Evolutionary conservation across 2,888 invertebrate genomes (phyloP).

Genomic region (Trichogramma evanescens): DNA sequence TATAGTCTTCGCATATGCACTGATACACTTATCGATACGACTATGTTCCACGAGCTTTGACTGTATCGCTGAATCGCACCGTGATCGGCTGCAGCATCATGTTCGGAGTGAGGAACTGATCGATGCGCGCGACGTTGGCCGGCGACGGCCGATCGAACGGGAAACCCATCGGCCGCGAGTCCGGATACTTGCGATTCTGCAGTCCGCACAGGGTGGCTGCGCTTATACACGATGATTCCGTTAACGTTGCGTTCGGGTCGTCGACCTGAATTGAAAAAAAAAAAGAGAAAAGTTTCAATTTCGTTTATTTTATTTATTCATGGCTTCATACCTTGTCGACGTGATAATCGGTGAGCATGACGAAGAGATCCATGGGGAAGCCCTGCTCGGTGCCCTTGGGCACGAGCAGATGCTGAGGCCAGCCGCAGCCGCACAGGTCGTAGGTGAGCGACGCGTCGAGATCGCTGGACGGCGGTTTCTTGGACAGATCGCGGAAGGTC

Average conservation of each 20-base stretch:
- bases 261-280: background rate
- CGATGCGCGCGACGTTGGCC: conserved; percentile 53
- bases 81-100: conserved; percentile 62
- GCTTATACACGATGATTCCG: conserved; percentile 39
- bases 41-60: background rate
- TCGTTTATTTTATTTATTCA: no score
- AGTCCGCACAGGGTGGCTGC: conserved; percentile 74
- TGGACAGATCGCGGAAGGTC: conserved; percentile 68
- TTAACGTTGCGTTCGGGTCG: conserved; percentile 49
- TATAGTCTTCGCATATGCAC: no score
- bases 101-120: conserved; percentile 66
- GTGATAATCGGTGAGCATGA: conserved; percentile 68
- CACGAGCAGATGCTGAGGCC: conserved; percentile 76
- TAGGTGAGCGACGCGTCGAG: conserved; percentile 50
- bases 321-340: conserved; percentile 50
- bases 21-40: no score
- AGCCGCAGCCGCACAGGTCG: conserved; percentile 83
- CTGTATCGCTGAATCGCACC: conserved; percentile 54
- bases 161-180: conserved; percentile 75
- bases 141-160: conserved; percentile 65
- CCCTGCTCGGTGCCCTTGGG: conserved; percentile 66
- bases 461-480: conserved; percentile 52
- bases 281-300: background rate
- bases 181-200: conserved; percentile 68
- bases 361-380: conserved; percentile 63